Evolutionary conservation across 2,113 vertebrate genomes (phyloP).

Genomic region (Dicentrarchus labrax): DNA sequence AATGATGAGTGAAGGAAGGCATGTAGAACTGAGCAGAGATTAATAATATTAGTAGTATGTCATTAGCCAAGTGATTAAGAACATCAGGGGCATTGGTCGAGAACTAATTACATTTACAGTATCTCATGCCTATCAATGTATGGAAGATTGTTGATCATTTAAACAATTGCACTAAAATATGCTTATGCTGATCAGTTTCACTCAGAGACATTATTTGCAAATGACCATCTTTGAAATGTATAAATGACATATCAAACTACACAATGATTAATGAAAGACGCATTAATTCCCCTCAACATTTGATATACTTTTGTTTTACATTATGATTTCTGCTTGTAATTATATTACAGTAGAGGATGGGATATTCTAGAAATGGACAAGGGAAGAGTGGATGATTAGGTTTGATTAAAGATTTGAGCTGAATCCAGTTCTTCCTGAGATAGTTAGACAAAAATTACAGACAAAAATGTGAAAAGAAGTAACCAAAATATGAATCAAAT

Average conservation of each 20-base stretch:
- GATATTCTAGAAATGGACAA: neutral
- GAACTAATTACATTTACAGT: slow-evolving; percentile 22
- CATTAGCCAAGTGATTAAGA: slow-evolving; percentile 50
- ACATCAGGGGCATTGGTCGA: slow-evolving; percentile 17
- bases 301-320: neutral
- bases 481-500: neutral
- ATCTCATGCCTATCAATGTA: slow-evolving; percentile 21
- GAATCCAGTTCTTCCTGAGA: neutral
- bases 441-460: neutral
- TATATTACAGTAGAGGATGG: neutral
- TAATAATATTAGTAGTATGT: slow-evolving; percentile 50
- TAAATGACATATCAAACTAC: neutral
- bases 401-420: neutral
- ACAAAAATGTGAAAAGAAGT: neutral
- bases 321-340: neutral
- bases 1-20: slow-evolving; percentile 40
- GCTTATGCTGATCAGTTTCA: neutral
- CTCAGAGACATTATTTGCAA: neutral
- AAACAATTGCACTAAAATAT: slow-evolving; percentile 14
- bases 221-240: neutral
- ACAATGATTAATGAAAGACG: neutral
- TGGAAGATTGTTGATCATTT: neutral
- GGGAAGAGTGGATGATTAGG: neutral
- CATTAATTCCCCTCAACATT: neutral
- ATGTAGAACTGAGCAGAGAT: slow-evolving; percentile 27